Evolutionary conservation across 1,140 invertebrate genomes (phyloP), one percentile per base, ranked within the genome.

Genomic region (Agrypnia vestita): DNA sequence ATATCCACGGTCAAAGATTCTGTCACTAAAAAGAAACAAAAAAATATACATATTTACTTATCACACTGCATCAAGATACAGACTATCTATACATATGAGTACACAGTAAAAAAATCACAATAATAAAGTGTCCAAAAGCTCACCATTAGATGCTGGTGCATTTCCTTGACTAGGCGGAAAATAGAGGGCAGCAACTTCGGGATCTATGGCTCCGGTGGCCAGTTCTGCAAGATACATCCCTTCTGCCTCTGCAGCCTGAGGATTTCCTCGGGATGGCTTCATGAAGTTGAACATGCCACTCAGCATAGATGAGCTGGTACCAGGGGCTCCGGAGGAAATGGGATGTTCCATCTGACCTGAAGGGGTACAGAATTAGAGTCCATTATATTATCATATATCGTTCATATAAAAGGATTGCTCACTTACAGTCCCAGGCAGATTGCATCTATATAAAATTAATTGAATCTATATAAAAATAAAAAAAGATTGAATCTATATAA

Each of bases 171-270:
- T 62, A 86, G 90, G 84, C 4, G 96, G 94, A 84, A 99, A 97
- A 88, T 99, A 99, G 0, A 98, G 90, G 77, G 95, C 95, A 1
- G 95, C 95, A 72, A 97, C 92, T 87, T 98, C 96, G 3, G 97
- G 97, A 86, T 98, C 96, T 86, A 98, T 91, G 83, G 95, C 93
- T 59, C 97, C 94, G 3, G 95, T 92, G 86, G 97, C 96, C 44
- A 99, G 89, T 85, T 99, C 97, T 62, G 98, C 96, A 10, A 98
- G 91, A 88, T 99, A 99, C 84, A 99, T 95, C 62, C 97, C 97
- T 78, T 96, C 95, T 84, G 71, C 89, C 0, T 91, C 88, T 46
- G 80, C 85, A 83, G 67, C 89, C 88, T 74, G 91, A 91, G 62
- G 93, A 91, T 84, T 94, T 93, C 82, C 94, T 90, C 77, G 94